Evolutionary conservation across 2,797 vertebrate genomes (phyloP).

Genomic region (Apogon talboti): DNA sequence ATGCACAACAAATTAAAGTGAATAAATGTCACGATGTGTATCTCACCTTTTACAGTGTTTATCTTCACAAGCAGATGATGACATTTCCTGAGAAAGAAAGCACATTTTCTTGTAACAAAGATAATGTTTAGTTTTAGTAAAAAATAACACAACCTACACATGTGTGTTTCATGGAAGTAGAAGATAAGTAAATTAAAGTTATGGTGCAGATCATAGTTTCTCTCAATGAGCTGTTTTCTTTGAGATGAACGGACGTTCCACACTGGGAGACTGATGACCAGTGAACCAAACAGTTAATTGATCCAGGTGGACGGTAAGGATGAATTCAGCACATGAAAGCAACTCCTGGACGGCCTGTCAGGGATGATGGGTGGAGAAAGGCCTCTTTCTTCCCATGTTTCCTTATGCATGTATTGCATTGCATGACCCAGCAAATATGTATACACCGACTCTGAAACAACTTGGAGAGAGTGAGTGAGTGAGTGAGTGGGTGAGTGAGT

Average conservation of each 20-base stretch:
- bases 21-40: neutral
- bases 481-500: slow-evolving; percentile 6
- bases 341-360: slow-evolving; percentile 69
- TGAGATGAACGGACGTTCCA: slow-evolving; percentile 47
- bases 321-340: slow-evolving; percentile 85
- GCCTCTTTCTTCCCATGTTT: slow-evolving; percentile 77
- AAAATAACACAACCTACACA: neutral
- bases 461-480: slow-evolving; percentile 27
- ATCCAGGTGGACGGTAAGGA: slow-evolving; percentile 84
- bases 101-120: slow-evolving; percentile 25
- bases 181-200: slow-evolving; percentile 41
- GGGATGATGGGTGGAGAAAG: slow-evolving; percentile 81
- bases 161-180: slow-evolving; percentile 7
- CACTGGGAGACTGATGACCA: slow-evolving; percentile 63
- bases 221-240: slow-evolving; percentile 38
- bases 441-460: slow-evolving; percentile 65
- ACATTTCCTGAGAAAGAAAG: slow-evolving; percentile 71
- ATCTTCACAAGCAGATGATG: slow-evolving; percentile 54
- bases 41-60: slow-evolving; percentile 73
- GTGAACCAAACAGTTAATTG: slow-evolving; percentile 85
- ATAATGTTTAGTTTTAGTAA: slow-evolving; percentile 2
- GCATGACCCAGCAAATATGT: slow-evolving; percentile 79
- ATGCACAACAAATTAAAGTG: slow-evolving; percentile 13
- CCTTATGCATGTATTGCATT: slow-evolving; percentile 79
- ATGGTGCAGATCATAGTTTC: slow-evolving; percentile 9